Base-by-base conservation (phyloP, 2,888 invertebrate species). In the Cartodere bifasciata region DNA sequence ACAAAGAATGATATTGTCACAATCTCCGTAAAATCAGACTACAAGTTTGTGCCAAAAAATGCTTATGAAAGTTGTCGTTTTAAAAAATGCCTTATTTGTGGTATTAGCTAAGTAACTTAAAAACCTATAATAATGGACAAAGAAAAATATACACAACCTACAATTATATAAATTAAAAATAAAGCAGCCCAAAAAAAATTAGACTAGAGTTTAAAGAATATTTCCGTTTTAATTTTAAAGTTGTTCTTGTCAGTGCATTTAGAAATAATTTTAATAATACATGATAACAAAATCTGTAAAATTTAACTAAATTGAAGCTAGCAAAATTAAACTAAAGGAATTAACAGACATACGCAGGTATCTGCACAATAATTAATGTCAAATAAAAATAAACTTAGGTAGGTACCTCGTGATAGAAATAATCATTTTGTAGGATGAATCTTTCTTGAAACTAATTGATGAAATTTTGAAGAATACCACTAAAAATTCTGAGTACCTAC, bases 401-500 rank as follows among this genome's bases (percentile, higher is more conserved):
- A n/a, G n/a, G n/a, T n/a, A n/a, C n/a, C n/a, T n/a, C n/a, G n/a
- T n/a, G n/a, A n/a, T n/a, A n/a, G n/a, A n/a, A n/a, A 35, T n/a
- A 6, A 9, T 24, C 11, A 24, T 6, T 6, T 24, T 6, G 29
- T n/a, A n/a, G n/a, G n/a, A n/a, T n/a, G n/a, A n/a, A n/a, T 17
- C 20, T 7, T 17, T n/a, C 6, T 17, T 17, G 37, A 35, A 39
- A 37, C 36, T 39, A 40, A 32, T 34, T 43, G 41, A 48, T 45
- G 46, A 41, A 46, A 45, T 47, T 43, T 47, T 48, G 43, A 48
- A 46, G n/a, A n/a, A n/a, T n/a, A 47, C 46, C 42, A 44, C 11
- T 39, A 34, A 44, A 39, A 49, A 47, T 47, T 43, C 53, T 53
- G 52, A 53, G 53, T 30, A 20, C 50, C n/a, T n/a, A n/a, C n/a